Conservation (phyloP, 2,888 invertebrate species). For the Ophion slaviceki region DNA sequence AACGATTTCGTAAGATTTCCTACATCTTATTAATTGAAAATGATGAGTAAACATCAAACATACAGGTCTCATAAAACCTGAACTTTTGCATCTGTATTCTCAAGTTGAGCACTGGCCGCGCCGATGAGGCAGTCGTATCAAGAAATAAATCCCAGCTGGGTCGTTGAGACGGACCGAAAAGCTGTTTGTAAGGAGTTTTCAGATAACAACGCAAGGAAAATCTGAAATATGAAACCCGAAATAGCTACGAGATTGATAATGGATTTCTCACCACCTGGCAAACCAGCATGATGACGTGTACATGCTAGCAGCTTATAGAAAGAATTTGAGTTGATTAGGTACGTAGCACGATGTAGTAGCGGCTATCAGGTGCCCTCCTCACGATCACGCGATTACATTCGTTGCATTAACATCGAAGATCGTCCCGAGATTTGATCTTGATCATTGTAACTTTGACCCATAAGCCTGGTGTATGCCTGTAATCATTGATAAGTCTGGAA, state of each 20-base stretch:
- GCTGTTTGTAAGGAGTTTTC: no score
- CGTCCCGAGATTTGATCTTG: slow-evolving; percentile 37
- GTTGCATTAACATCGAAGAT: slow-evolving; percentile 35
- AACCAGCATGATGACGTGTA: neutral
- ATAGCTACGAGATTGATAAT: neutral
- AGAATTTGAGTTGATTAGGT: neutral
- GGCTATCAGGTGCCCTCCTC: neutral
- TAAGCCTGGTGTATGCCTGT: slow-evolving; percentile 59
- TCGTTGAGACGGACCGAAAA: neutral
- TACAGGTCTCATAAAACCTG: no score
- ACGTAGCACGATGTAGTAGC: neutral
- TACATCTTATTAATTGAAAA: no score
- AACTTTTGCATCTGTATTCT: no score
- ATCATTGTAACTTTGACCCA: slow-evolving; percentile 33
- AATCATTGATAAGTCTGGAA: slow-evolving; percentile 73
- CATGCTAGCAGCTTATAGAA: neutral
- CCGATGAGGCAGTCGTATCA: no score
- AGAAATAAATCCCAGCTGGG: neutral
- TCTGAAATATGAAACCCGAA: no score
- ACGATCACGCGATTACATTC: neutral
- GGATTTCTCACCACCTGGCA: neutral
- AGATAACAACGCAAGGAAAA: no score
- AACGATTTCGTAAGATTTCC: no score
- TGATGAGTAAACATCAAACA: no score
- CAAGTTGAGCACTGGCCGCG: no score